phyloP scores from a whole-genome alignment of 2,113 vertebrate genomes.

The Megatriorchis doriae region DNA sequence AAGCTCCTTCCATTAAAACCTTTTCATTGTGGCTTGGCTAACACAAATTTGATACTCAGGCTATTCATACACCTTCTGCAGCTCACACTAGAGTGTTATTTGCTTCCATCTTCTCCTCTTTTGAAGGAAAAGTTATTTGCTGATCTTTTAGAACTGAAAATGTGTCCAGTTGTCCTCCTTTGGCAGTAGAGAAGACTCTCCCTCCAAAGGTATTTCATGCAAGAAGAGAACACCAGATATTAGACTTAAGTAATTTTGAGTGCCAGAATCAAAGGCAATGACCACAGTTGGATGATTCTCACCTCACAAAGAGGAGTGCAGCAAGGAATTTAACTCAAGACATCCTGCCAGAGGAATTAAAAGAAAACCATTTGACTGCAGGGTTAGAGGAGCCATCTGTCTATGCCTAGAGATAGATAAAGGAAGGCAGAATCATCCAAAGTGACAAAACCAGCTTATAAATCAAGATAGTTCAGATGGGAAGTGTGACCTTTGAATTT shows the following conservation, averaged over 20 bases:
- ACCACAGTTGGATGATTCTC: neutral
- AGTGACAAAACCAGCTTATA: neutral
- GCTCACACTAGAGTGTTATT: neutral
- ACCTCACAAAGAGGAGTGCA: neutral
- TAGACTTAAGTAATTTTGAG: neutral
- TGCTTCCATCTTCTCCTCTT: neutral
- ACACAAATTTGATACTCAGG: neutral
- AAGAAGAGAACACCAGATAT: neutral
- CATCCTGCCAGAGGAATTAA: neutral
- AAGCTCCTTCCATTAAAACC: neutral
- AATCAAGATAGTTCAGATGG: neutral
- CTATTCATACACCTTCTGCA: neutral
- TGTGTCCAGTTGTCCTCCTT: neutral
- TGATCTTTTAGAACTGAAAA: rapidly evolving
- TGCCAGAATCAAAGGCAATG: neutral
- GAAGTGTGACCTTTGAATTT: neutral
- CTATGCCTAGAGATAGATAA: neutral
- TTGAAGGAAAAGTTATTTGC: neutral
- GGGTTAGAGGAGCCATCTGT: neutral
- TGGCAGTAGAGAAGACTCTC: neutral
- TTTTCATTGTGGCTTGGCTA: neutral
- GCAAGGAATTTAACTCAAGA: neutral
- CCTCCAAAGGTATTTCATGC: neutral
- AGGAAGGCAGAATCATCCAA: neutral
- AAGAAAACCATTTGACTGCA: neutral